Evolutionary conservation across 2,888 invertebrate genomes (phyloP).

Genomic region (Drosophila kuntzei): DNA sequence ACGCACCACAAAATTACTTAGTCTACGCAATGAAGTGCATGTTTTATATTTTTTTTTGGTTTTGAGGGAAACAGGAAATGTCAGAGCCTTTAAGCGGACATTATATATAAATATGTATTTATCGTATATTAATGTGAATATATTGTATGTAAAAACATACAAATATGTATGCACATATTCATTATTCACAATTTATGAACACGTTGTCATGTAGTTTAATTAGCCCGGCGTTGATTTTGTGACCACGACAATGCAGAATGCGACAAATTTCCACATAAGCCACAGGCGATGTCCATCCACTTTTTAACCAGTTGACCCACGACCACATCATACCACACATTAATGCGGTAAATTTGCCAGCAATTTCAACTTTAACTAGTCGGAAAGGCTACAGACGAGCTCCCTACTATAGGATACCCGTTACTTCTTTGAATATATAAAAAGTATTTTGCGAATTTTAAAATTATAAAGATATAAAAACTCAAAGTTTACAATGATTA

Average conservation of each 20-base stretch:
- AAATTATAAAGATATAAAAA: too few relatives aligned
- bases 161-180: slow-evolving; percentile 9
- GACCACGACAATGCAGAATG: slow-evolving; percentile 48
- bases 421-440: too few relatives aligned
- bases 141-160: too few relatives aligned
- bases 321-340: neutral
- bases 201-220: slow-evolving; percentile 59
- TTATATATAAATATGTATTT: slow-evolving; percentile 27
- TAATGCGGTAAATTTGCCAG: slow-evolving; percentile 3
- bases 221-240: slow-evolving; percentile 60
- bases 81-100: slow-evolving; percentile 47
- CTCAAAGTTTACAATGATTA: too few relatives aligned
- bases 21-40: slow-evolving; percentile 56
- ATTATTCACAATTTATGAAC: slow-evolving; percentile 53
- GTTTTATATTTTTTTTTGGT: slow-evolving; percentile 4
- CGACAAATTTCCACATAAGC: slow-evolving; percentile 55
- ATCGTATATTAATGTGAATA: slow-evolving; percentile 5
- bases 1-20: slow-evolving; percentile 51
- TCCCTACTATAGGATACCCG: too few relatives aligned
- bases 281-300: slow-evolving; percentile 45
- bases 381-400: too few relatives aligned
- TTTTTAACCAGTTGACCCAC: slow-evolving; percentile 13
- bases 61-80: slow-evolving; percentile 35
- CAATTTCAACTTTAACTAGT: neutral
- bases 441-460: too few relatives aligned